Evolutionary conservation across 2,888 invertebrate genomes (phyloP).

Genomic region (Stenurella melanura): DNA sequence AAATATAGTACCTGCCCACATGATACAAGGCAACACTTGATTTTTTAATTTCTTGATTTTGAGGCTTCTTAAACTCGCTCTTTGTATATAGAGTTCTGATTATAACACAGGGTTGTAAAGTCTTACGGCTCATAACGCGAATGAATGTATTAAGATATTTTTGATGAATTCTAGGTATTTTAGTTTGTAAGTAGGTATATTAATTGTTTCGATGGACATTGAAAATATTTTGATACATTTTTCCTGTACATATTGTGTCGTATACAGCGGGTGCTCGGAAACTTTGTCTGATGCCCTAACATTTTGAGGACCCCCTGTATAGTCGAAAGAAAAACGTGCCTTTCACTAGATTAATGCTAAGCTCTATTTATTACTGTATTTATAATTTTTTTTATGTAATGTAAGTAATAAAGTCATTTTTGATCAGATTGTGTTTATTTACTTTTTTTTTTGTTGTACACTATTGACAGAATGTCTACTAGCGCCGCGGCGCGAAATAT

Average conservation of each 20-base stretch:
- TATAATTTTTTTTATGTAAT: constrained; percentile 48
- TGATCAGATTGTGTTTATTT: constrained; percentile 3
- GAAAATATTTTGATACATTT: constrained; percentile 47
- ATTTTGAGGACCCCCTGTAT: constrained; percentile 28
- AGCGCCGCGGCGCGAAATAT: too few species aligned
- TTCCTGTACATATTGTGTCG: constrained; percentile 36
- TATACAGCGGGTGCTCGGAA: constrained; percentile 16
- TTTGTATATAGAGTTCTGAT: constrained; percentile 15
- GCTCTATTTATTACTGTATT: constrained; percentile 54
- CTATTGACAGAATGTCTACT: too few species aligned
- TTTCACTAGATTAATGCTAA: constrained; percentile 44
- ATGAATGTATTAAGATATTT: constrained; percentile 46
- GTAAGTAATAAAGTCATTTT: constrained; percentile 35
- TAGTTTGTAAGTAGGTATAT: constrained; percentile 25
- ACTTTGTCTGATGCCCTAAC: background rate
- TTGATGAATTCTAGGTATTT: constrained; percentile 33
- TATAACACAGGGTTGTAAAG: constrained; percentile 27
- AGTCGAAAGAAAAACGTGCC: constrained; percentile 42
- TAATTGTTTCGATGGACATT: constrained; percentile 26
- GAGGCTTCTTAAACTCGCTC: constrained; percentile 1
- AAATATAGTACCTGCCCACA: background rate
- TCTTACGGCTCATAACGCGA: background rate
- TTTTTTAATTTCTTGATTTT: background rate
- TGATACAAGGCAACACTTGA: background rate
- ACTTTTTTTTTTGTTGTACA: too few species aligned